phyloP scores from a whole-genome alignment of 1,140 invertebrate species.

The Diplogasteroides magnus region DNA sequence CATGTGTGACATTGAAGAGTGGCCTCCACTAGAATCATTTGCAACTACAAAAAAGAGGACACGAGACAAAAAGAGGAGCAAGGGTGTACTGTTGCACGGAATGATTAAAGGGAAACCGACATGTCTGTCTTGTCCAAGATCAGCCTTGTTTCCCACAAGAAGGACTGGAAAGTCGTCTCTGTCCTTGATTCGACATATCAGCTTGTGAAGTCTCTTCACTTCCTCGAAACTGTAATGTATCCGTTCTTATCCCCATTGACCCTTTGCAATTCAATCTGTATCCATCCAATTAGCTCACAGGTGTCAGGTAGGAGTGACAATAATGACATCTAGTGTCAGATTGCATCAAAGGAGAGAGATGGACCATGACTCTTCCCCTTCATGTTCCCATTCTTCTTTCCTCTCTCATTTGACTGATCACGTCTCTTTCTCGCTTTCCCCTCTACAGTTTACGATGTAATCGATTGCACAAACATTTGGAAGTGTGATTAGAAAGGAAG shows the following conservation, averaged over 20 bases:
- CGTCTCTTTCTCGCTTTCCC: neutral
- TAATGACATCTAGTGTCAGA: no score
- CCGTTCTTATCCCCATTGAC: neutral
- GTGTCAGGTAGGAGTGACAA: no score
- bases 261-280: neutral
- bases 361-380: neutral
- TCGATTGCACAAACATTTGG: neutral
- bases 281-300: no score
- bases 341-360: no score
- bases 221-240: conserved; percentile 74
- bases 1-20: no score
- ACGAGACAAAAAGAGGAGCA: neutral
- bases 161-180: conserved; percentile 90
- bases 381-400: neutral
- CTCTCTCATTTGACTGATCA: neutral
- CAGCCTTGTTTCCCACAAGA: conserved; percentile 91
- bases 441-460: neutral
- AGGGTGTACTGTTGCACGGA: neutral
- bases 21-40: neutral
- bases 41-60: neutral
- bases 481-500: no score
- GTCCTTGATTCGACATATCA: conserved; percentile 88
- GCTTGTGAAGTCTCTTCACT: conserved; percentile 83
- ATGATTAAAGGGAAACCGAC: conserved; percentile 60
- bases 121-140: conserved; percentile 79